Conservation (phyloP, 1,140 invertebrate genomes). For the Myzus persicae region DNA sequence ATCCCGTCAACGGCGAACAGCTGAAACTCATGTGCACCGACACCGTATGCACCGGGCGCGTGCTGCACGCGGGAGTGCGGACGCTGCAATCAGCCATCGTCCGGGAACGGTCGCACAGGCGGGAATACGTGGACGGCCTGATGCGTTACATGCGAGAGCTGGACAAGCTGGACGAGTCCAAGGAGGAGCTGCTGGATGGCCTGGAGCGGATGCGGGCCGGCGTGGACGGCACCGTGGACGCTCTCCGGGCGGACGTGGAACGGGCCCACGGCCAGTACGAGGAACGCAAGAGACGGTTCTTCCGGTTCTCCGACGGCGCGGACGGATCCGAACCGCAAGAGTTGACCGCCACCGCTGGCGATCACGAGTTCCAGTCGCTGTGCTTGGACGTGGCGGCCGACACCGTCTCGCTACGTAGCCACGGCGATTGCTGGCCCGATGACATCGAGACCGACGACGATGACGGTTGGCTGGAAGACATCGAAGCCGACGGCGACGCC, state of each 20-base stretch:
- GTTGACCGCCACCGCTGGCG: not conserved
- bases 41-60: not conserved
- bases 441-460: not conserved
- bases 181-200: not conserved
- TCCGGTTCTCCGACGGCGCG: not conserved
- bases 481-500: not conserved
- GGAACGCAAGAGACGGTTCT: not conserved
- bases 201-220: not conserved
- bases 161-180: not conserved
- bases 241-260: not conserved
- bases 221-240: not conserved
- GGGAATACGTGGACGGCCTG: constrained; percentile 7
- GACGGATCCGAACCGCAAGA: not conserved
- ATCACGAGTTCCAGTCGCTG: not conserved
- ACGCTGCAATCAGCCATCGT: not conserved
- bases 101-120: not conserved
- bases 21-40: not conserved
- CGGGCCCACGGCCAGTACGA: not conserved
- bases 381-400: too few species aligned
- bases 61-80: not conserved
- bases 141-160: not conserved
- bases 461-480: not conserved
- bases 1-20: not conserved
- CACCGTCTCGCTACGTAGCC: not conserved
- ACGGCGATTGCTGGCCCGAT: too few species aligned